Evolutionary conservation across 2,113 vertebrate genomes (phyloP).

Genomic region (Grammatotria lemairii): DNA sequence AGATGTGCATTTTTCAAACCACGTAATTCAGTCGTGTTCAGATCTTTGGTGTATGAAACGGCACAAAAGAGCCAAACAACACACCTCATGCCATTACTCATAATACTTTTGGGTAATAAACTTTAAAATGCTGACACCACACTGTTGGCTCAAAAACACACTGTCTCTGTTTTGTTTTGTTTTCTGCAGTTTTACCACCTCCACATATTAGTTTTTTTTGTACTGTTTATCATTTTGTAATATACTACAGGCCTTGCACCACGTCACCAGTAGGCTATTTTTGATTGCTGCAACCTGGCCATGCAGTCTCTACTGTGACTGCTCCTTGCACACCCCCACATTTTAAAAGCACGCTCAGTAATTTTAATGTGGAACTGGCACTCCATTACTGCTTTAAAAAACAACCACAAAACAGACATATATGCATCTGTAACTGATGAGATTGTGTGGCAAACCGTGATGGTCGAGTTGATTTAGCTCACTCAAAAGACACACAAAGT

Average conservation of each 20-base stretch:
- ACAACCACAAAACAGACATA: neutral
- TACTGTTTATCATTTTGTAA: neutral
- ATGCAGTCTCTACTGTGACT: neutral
- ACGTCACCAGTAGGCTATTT: neutral
- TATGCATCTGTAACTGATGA: neutral
- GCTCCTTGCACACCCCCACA: neutral
- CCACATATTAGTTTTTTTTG: neutral
- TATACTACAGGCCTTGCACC: neutral
- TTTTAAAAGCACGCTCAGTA: neutral
- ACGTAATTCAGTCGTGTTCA: neutral
- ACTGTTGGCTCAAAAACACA: neutral
- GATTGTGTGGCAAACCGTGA: rapidly evolving
- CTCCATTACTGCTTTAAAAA: neutral
- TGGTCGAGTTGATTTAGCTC: neutral
- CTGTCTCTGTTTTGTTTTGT: neutral
- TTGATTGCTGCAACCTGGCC: neutral
- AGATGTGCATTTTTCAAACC: neutral
- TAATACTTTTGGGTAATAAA: neutral
- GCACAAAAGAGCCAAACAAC: neutral
- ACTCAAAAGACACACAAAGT: neutral
- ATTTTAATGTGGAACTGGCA: neutral
- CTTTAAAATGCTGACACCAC: neutral
- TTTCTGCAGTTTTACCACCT: neutral
- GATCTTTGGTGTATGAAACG: neutral
- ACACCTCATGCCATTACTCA: neutral